Base-by-base conservation (phyloP, 2,113 vertebrate genomes). In the Eira barbara region DNA sequence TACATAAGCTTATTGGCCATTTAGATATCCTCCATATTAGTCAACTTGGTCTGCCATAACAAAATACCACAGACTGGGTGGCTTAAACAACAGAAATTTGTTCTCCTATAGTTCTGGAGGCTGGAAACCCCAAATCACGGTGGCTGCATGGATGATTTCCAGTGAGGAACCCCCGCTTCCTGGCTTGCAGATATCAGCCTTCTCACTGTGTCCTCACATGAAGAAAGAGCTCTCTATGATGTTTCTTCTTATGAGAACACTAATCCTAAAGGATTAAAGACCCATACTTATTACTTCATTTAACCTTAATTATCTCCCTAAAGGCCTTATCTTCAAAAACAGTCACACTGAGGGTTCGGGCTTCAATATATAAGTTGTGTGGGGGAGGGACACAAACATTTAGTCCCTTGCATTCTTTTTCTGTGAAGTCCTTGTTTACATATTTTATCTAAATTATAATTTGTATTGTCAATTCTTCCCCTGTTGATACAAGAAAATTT, bases 371-470 rank as follows among this genome's bases (percentile, higher is more conserved):
- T 45, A 13, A 90, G 80, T 94, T 90, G 34, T 63, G 55, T 55
- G 49, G 3, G 52, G 49, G 9, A 23, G 49, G 17, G 15, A 42
- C 12, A 65, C 12, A 80, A 80, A 73, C 52, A 86, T 86, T 85
- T 71, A 89, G 29, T 45, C 57, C 34, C 78, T 49, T 78, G 67
- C 25, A 83, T 69, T 57, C 13, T 92, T 63, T 80, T 79, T 85
- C 63, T 34, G 59, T 39, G 63, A 95, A 73, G 31, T 80, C 39
- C 36, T 29, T 80, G 2, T 45, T 74, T 25, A 85, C 5, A 39
- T 81, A 55, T 79, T 84, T 89, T 82, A 92, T 52, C 89, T 71
- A 71, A 79, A 45, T 84, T 97, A 84, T 39, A 90, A 61, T 95
- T 84, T 52, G 36, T 5, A n/a, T 18, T 81, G 11, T 52, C 76